Conservation (phyloP, 2,113 vertebrate species). For the Salvelinus namaycush region DNA sequence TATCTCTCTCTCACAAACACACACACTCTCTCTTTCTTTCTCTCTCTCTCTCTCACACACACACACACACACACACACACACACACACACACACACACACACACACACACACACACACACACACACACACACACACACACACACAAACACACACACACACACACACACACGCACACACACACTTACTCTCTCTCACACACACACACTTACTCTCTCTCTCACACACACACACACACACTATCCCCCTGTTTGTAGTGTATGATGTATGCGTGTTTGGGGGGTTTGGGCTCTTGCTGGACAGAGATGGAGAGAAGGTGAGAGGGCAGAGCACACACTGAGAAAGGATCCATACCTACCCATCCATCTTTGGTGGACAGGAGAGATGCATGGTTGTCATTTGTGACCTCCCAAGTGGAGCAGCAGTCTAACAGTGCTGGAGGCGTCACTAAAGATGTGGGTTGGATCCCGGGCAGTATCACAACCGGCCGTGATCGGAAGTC, state of each 20-base stretch:
- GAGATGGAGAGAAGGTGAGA: conserved; percentile 37
- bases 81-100: neutral
- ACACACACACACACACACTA: conserved; percentile 5
- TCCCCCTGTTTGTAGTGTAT: conserved; percentile 23
- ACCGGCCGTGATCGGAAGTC: no score
- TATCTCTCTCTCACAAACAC: neutral
- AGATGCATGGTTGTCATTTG: conserved; percentile 27
- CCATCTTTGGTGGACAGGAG: conserved; percentile 22
- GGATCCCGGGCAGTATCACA: no score
- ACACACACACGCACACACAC: conserved; percentile 2
- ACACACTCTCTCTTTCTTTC: neutral
- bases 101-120: neutral
- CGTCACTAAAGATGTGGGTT: no score
- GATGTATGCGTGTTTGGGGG: conserved; percentile 24
- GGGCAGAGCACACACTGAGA: conserved; percentile 51
- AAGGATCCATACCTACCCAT: conserved; percentile 40
- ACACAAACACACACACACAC: neutral
- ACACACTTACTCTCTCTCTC: neutral
- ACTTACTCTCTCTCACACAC: neutral
- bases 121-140: neutral
- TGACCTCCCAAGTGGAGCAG: neutral
- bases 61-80: conserved; percentile 3
- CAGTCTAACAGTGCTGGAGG: no score
- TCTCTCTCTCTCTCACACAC: neutral
- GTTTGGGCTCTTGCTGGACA: conserved; percentile 54